Percentiles rank a stretch among this genome's conserved stretches.
These are phyloP conservation scores for Halictus quadricinctus DNA, from an alignment of 2,888 invertebrate species.

Conservation along the genomic window DNA sequence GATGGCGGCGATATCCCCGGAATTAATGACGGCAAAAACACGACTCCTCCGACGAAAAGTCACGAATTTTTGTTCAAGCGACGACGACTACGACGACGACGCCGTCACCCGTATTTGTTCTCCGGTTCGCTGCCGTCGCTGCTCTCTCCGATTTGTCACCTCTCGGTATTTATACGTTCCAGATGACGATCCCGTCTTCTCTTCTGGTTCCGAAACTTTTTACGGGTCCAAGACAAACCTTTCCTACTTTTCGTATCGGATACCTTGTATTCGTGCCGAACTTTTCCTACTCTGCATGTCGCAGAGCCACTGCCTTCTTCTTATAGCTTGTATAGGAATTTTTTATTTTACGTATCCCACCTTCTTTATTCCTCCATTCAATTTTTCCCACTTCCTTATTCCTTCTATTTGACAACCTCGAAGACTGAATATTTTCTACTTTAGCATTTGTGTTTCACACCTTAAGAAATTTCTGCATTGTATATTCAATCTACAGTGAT, in stretches of 20 bases:
- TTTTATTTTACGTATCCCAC: neutral
- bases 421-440: too few species aligned
- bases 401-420: too few species aligned
- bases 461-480: too few species aligned
- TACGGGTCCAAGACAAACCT: neutral
- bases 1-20: slow-evolving; percentile 53
- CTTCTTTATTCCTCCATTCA: neutral
- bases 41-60: slow-evolving; percentile 1
- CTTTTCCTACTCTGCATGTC: neutral
- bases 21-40: slow-evolving; percentile 65
- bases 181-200: neutral
- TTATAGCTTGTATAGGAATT: neutral
- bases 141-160: neutral
- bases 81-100: neutral
- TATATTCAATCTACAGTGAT: too few species aligned
- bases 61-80: slow-evolving; percentile 11
- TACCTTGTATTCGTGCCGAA: neutral
- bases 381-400: too few species aligned
- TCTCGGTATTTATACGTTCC: slow-evolving; percentile 10
- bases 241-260: neutral
- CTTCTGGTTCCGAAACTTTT: neutral
- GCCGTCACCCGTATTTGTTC: slow-evolving; percentile 13
- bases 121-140: neutral
- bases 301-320: neutral
- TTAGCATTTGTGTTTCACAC: too few species aligned